Base-by-base conservation (phyloP, 1,140 invertebrate species). In the Dolichoris vasculosae region DNA sequence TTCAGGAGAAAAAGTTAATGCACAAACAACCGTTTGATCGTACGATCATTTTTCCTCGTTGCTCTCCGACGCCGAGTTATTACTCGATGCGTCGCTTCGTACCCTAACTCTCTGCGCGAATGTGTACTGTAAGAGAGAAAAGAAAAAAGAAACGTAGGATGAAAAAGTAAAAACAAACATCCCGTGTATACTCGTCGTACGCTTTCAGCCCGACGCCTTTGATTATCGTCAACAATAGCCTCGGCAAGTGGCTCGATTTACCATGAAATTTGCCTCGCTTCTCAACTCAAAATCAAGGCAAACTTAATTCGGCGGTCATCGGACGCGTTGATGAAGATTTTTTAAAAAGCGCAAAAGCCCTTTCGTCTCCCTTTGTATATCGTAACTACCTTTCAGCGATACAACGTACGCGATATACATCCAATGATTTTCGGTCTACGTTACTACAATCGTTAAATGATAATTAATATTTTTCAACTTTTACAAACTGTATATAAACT, bases 181-280 rank as follows among this genome's bases (percentile, higher is more conserved):
- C 30, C 48, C 46, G 2, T 71, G 51, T 46, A 55, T 15, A 11
- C 51, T 30, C 30, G 40, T 46, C 78, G 26, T 63, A 55, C 63
- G 67, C 71, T 77, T 85, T 67, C 77, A 85, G 71, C 71, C 40
- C 17, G 46, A 63, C 30, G 77, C 77, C 83, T 80, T 85, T 85
- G 78, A 84, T 84, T 77, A 84, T 79, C 64, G 63, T 40, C 46
- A 69, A 85, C 84, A 81, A 82, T 85, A 38, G 63, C 30, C 20
- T 15, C 30, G 78, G 32, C 78, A 85, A 81, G 78, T 82, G n/a
- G 59, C 55, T 30, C 78, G 63, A 80, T 67, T 84, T 85, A 48
- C 78, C 84, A 20, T 32, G 26, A 48, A 81, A 81, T 64, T 85
- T 81, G 78, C 67, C 78, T 67, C 51, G 73, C 77, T 80, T 75